A percentile compares a stretch with the other conserved stretches of the same genome.
Conservation (phyloP, 2,888 invertebrate genomes). For the Dryadula phaetusa region DNA sequence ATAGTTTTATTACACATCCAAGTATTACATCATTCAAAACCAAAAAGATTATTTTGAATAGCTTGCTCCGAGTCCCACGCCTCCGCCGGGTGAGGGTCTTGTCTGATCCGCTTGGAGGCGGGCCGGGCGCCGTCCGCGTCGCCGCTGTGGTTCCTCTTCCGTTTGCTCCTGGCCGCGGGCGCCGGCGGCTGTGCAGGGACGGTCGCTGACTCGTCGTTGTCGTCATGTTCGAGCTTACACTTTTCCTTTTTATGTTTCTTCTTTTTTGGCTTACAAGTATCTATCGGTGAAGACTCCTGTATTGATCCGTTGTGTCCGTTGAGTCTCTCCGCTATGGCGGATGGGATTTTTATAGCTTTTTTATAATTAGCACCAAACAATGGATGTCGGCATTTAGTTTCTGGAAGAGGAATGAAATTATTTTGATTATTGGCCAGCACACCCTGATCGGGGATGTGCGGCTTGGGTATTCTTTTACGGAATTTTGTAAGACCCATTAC, state of each 20-base stretch:
- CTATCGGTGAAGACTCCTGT: constrained; percentile 36
- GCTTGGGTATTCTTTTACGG: constrained; percentile 67
- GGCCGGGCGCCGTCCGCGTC: constrained; percentile 46
- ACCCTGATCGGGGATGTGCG: constrained; percentile 58
- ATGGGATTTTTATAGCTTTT: constrained; percentile 61
- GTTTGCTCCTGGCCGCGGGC: constrained; percentile 49
- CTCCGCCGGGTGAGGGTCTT: constrained; percentile 57
- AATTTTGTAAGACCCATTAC: constrained; percentile 54
- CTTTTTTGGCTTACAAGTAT: constrained; percentile 51
- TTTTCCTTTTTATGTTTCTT: constrained; percentile 58
- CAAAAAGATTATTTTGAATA: constrained; percentile 73
- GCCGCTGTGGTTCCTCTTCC: constrained; percentile 53
- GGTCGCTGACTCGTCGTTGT: constrained; percentile 40
- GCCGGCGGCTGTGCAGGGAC: constrained; percentile 23
- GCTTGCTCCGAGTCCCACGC: constrained; percentile 73
- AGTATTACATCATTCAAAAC: constrained; percentile 55
- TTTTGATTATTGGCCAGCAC: constrained; percentile 56
- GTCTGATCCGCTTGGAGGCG: constrained; percentile 56
- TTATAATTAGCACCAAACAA: constrained; percentile 70
- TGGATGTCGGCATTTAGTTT: constrained; percentile 73
- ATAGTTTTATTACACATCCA: constrained; percentile 13
- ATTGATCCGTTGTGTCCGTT: constrained; percentile 50
- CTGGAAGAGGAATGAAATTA: constrained; percentile 67
- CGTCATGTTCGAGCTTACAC: constrained; percentile 42
- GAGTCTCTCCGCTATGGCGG: constrained; percentile 55